phyloP scores from a whole-genome alignment of 2,888 invertebrate genomes.

The Ernsta delagoae region DNA sequence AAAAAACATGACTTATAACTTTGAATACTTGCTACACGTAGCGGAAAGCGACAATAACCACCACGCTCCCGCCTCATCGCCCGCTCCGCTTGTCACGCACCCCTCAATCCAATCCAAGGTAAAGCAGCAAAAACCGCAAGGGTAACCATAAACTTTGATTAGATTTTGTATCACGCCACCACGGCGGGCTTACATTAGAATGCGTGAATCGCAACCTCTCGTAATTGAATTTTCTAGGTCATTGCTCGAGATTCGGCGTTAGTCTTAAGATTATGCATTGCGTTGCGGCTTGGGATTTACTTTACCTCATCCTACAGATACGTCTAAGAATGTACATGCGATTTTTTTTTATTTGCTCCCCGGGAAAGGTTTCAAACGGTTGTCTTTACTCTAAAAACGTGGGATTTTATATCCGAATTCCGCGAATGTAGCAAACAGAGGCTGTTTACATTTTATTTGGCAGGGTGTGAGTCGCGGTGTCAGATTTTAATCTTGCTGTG shows the following conservation, averaged over 20 bases:
- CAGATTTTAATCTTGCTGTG: conserved; percentile 9
- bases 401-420: conserved; percentile 13
- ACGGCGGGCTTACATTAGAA: conserved; percentile 72
- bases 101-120: conserved; percentile 50
- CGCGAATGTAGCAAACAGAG: conserved; percentile 2
- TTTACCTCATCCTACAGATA: conserved; percentile 41
- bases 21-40: too few species aligned
- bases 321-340: conserved; percentile 38
- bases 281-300: conserved; percentile 46
- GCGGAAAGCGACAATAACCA: too few species aligned
- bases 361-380: conserved; percentile 23
- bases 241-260: conserved; percentile 66
- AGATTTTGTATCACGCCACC: conserved; percentile 71
- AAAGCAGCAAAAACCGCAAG: conserved; percentile 73
- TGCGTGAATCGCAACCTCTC: conserved; percentile 73
- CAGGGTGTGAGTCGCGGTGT: background rate
- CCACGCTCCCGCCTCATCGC: conserved; percentile 22
- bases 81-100: conserved; percentile 49
- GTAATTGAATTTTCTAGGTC: conserved; percentile 83
- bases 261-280: conserved; percentile 61
- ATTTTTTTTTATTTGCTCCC: conserved; percentile 31
- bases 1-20: too few species aligned
- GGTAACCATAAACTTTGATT: conserved; percentile 82
- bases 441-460: conserved; percentile 27
- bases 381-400: conserved; percentile 25